Evolutionary conservation across 2,797 vertebrate species (phyloP).

Genomic region (Catamblyrhynchus diadema): DNA sequence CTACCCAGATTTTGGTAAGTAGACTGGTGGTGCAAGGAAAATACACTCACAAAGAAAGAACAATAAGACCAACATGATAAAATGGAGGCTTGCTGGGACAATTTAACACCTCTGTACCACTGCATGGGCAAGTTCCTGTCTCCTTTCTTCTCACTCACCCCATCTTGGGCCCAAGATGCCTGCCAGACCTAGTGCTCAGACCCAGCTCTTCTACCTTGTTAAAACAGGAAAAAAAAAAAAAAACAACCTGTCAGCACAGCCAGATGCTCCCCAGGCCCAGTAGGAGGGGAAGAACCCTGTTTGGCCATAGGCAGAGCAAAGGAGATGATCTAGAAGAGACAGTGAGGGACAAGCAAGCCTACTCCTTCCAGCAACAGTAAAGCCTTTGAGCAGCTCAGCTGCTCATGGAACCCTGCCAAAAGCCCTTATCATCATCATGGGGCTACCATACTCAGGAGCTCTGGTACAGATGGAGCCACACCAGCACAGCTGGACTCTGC

Average conservation of each 20-base stretch:
- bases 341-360: neutral
- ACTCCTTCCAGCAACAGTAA: neutral
- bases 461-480: neutral
- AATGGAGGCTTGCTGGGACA: neutral
- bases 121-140: neutral
- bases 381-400: neutral
- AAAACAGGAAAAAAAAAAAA: neutral
- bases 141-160: neutral
- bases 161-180: fast-evolving
- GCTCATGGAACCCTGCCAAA: neutral
- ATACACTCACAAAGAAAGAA: neutral
- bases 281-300: neutral
- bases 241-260: fast-evolving
- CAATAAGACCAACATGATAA: neutral
- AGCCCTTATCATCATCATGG: neutral
- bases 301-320: neutral
- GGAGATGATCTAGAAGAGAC: neutral
- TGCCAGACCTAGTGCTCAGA: neutral
- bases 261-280: neutral
- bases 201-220: neutral
- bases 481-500: neutral
- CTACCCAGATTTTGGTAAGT: neutral
- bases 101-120: neutral
- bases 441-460: neutral
- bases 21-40: neutral